Base-by-base conservation (phyloP, 2,113 vertebrate genomes). In the Helogale parvula region DNA sequence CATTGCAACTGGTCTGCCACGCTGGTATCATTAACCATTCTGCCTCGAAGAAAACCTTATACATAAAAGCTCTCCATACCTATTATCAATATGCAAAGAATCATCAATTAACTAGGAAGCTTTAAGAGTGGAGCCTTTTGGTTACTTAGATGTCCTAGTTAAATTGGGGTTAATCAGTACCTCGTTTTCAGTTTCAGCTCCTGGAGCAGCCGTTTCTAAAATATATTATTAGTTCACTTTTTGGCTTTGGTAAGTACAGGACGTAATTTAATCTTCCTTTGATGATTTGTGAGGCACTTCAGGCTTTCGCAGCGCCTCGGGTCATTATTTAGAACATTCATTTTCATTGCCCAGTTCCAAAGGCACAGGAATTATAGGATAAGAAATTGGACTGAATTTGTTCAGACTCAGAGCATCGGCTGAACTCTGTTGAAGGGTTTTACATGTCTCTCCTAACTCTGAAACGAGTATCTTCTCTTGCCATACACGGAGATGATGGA, bases 241-340 rank as follows among this genome's bases (percentile, higher is more conserved):
- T 94, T 89, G 84, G 91, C 88, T 97, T 86, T 72, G 41, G 82
- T 95, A 94, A 95, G 68, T 95, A 86, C 3, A 11, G 82, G 83
- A 89, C 72, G 91, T 97, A 95, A 97, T 97, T 98, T 96, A 93
- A 95, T 97, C 88, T 91, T 91, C 69, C 92, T 97, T 9, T 94
- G 94, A 95, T 96, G 97, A 97, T 97, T 98, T 97, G 93, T 96
- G 88, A 94, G 85, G 85, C 35, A 82, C 89, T 97, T 98, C 93
- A 95, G 68, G 81, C 92, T 47, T 83, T 96, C 38, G 41, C 91
- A 21, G 66, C 0, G n/a, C 92, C 94, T 95, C 8, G 0, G 89
- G 93, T 96, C 95, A 95, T 97, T 90, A 93, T 97, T 97, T 80
- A 94, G 90, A 84, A 82, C 93, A 93, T 94, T 98, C 77, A 12